Evolutionary conservation across 2,797 vertebrate genomes (phyloP).

Genomic region (Hippoglossus hippoglossus): DNA sequence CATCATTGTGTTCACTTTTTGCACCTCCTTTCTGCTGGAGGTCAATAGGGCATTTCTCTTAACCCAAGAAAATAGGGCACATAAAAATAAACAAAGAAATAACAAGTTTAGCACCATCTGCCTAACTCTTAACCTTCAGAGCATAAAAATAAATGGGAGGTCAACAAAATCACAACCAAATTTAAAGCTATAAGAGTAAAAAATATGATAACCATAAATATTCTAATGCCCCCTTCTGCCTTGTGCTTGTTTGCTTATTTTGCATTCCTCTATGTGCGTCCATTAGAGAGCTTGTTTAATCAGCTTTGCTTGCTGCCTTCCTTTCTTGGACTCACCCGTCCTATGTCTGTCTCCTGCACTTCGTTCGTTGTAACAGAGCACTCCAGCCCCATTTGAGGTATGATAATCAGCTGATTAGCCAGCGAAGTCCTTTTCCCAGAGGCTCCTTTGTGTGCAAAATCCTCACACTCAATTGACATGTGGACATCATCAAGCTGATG

Average conservation of each 20-base stretch:
- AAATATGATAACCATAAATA: constrained; percentile 62
- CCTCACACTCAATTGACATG: constrained; percentile 99
- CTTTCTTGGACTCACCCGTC: constrained; percentile 70
- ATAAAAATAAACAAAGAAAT: not conserved
- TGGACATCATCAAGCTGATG: constrained; percentile 99
- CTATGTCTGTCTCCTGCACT: constrained; percentile 80
- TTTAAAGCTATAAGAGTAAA: constrained; percentile 34
- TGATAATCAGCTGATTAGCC: constrained; percentile 99
- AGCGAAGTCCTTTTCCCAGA: constrained; percentile 98
- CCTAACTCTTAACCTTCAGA: not conserved
- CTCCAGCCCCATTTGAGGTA: constrained; percentile 97
- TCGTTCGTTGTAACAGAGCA: constrained; percentile 82
- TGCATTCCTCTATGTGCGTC: constrained; percentile 77
- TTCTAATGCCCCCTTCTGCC: constrained; percentile 64
- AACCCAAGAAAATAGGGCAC: not conserved
- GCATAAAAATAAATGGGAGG: constrained; percentile 17
- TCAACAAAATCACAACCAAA: constrained; percentile 9
- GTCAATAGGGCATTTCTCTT: not conserved
- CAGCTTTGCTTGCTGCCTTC: constrained; percentile 67
- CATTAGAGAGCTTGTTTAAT: constrained; percentile 76
- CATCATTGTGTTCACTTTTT: constrained; percentile 16
- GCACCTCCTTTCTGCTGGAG: not conserved
- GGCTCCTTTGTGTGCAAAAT: constrained; percentile 99
- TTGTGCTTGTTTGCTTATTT: constrained; percentile 79
- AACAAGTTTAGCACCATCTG: not conserved